Conservation (phyloP, 2,797 vertebrate genomes). For the Paguma larvata region DNA sequence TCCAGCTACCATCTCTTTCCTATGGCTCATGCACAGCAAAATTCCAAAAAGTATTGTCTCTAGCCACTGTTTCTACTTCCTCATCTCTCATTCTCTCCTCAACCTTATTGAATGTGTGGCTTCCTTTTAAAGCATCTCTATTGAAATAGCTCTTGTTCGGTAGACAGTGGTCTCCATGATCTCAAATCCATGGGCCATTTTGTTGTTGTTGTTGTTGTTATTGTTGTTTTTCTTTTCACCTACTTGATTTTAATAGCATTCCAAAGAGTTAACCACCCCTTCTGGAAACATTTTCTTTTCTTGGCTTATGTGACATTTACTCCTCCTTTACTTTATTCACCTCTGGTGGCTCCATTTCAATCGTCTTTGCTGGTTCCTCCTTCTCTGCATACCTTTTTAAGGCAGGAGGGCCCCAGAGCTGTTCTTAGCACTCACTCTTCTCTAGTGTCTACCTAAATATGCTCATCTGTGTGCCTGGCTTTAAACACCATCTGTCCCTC, state of each 20-base stretch:
- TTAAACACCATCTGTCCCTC: neutral
- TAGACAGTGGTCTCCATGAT: neutral
- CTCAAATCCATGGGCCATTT: neutral
- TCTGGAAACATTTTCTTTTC: neutral
- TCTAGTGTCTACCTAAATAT: neutral
- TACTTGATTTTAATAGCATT: neutral
- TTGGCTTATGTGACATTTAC: neutral
- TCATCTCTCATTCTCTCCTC: neutral
- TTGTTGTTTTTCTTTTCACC: neutral
- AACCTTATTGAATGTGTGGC: too few relatives aligned
- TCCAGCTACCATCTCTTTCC: neutral
- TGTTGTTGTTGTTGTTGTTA: too few relatives aligned
- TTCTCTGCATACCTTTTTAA: neutral
- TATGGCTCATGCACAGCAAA: accelerated
- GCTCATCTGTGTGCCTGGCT: neutral
- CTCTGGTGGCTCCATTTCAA: neutral
- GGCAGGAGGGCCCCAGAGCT: neutral
- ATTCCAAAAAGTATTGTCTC: too few relatives aligned
- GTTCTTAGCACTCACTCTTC: neutral
- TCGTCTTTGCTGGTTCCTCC: neutral
- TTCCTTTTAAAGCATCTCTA: neutral
- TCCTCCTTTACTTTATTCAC: neutral
- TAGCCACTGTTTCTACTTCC: neutral
- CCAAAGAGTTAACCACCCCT: neutral
- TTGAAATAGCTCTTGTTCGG: neutral